Percentiles rank a stretch among this genome's conserved stretches.
Conservation (phyloP, 2,797 vertebrate species). For the Manis javanica region DNA sequence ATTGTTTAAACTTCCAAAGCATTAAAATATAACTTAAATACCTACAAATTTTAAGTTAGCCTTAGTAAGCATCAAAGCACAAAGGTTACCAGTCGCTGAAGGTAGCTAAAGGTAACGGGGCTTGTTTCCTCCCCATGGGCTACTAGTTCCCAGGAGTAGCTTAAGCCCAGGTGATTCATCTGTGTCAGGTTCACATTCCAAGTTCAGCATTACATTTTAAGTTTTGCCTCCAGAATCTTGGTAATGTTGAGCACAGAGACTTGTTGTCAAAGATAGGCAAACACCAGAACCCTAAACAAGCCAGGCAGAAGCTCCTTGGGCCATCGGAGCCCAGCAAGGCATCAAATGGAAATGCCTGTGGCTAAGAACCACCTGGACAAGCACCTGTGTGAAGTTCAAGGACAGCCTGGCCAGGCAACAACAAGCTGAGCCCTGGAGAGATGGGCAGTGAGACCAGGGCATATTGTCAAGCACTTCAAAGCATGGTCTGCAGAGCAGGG, state of each 20-base stretch:
- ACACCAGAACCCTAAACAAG: not conserved
- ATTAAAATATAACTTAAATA: not conserved
- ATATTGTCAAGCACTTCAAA: not conserved
- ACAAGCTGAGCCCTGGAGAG: not conserved
- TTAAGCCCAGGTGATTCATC: not conserved
- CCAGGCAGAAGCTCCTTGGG: not conserved
- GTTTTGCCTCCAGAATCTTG: not conserved
- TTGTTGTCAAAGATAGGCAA: not conserved
- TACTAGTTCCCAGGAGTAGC: not conserved
- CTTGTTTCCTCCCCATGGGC: not conserved
- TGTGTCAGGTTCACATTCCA: not conserved
- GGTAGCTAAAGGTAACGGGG: too few species aligned
- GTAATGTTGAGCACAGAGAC: not conserved
- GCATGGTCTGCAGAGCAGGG: not conserved
- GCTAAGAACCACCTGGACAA: not conserved
- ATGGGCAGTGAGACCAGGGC: fast-evolving
- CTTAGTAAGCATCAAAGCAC: not conserved
- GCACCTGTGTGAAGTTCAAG: not conserved
- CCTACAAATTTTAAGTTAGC: not conserved
- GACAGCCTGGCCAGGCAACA: not conserved
- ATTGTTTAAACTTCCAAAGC: not conserved
- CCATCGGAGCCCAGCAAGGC: fast-evolving
- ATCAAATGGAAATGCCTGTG: not conserved
- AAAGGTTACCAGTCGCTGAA: not conserved
- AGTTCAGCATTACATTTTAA: not conserved